Percentiles rank a stretch among this genome's conserved stretches.
phyloP scores from a whole-genome alignment of 2,113 vertebrate species.

The Psammodynastes pulverulentus region DNA sequence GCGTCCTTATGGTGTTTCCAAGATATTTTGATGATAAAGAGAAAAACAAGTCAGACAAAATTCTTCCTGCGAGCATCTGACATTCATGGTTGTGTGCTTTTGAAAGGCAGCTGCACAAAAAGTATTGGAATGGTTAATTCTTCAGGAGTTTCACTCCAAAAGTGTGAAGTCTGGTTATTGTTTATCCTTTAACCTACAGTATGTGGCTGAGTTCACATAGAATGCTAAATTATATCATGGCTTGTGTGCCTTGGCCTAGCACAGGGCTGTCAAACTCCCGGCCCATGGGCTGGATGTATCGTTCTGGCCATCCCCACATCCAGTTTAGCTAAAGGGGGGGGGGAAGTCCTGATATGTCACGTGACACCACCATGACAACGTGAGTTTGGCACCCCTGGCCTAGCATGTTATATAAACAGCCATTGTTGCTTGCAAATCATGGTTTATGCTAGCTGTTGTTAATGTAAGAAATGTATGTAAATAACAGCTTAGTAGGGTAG shows the following conservation, averaged over 20 bases:
- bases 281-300: too few relatives aligned
- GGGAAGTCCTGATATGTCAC: too few relatives aligned
- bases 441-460: background rate
- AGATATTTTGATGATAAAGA: background rate
- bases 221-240: background rate
- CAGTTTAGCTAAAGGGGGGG: too few relatives aligned
- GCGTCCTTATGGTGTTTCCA: background rate
- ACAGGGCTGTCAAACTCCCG: too few relatives aligned
- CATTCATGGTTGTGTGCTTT: background rate
- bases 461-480: background rate
- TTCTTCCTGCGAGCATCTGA: background rate
- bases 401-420: background rate
- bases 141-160: background rate
- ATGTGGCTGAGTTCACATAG: background rate
- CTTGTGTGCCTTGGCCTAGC: too few relatives aligned
- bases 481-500: background rate
- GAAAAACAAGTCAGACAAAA: background rate
- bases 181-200: background rate
- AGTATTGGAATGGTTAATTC: background rate
- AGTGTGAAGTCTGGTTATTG: background rate
- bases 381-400: too few relatives aligned
- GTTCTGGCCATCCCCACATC: too few relatives aligned
- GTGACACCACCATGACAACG: too few relatives aligned
- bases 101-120: background rate
- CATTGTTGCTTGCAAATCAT: background rate